Base-by-base conservation (phyloP, 2,888 invertebrate genomes). In the Patella depressa region DNA sequence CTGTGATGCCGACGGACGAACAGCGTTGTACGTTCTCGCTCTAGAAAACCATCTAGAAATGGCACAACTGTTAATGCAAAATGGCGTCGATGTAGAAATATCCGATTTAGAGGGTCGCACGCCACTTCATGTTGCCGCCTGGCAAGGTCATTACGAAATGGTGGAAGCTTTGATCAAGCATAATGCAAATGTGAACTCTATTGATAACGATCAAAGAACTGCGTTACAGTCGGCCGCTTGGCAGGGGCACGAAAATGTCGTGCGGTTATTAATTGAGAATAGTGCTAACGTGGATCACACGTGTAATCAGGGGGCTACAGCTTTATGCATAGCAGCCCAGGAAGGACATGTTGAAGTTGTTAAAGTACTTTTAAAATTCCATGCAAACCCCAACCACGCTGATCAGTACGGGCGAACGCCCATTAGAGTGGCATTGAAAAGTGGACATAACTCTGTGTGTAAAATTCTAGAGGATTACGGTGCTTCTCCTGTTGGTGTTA, bases 281-380 rank as follows among this genome's bases (percentile, higher is more conserved):
- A 96, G 96, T 7, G 97, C 98, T 0, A 91, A 94, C 77, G 96
- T 97, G 24, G 95, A 97, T 92, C 97, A 97, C 85, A 96, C 96
- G 0, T 98, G 98, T 90, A 96, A 97, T 88, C 98, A 98, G 93
- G 98, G 98, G 34, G 98, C 98, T 72, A 98, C 98, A 17, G 97
- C 98, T 12, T 93, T 98, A 80, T 92, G 97, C 86, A 98, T 98
- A 78, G 98, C 98, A 0, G 96, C 98, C 0, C 98, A 98, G 91
- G 98, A 98, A 91, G 98, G 98, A 0, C 98, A 98, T 89, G 96
- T 97, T 86, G 95, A 96, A 81, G 98, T 98, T 88, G 98, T 98
- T 0, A 93, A 96, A 78, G 95, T 92, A 24, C 88, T 93, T 65
- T 87, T 93, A 45, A 88, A 91, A 75, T 90, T 89, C 81, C 91